phyloP scores from a whole-genome alignment of 2,888 invertebrate genomes.

The Podabrus alpinus region DNA sequence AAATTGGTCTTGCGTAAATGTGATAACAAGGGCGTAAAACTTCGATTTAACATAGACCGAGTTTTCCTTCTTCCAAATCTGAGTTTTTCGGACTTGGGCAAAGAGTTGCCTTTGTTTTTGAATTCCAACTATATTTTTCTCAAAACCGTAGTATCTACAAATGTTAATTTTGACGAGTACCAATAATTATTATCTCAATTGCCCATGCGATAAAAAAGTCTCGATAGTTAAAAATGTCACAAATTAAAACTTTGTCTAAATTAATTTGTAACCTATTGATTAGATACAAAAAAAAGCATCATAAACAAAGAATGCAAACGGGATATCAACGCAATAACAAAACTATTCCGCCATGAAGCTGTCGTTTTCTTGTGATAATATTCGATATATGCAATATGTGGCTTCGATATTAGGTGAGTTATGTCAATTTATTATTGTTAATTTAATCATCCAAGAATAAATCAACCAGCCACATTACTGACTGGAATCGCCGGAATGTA shows the following conservation, averaged over 20 bases:
- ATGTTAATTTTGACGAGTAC: not conserved
- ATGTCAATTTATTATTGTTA: not conserved
- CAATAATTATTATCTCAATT: not conserved
- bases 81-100: too few species aligned
- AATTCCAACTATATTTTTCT: too few species aligned
- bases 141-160: not conserved
- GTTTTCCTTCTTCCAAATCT: too few species aligned
- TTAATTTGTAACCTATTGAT: not conserved
- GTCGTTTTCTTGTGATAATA: constrained; percentile 2
- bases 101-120: too few species aligned
- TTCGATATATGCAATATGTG: constrained; percentile 29
- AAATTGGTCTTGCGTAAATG: too few species aligned
- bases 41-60: too few species aligned
- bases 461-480: constrained; percentile 24
- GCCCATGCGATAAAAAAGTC: not conserved
- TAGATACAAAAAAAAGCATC: not conserved
- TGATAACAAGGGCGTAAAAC: too few species aligned
- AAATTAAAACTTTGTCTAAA: not conserved
- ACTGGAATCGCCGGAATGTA: constrained; percentile 21
- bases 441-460: not conserved
- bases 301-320: not conserved
- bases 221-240: not conserved
- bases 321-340: not conserved
- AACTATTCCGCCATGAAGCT: not conserved
- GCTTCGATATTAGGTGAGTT: constrained; percentile 30